Base-by-base conservation (phyloP, 2,797 vertebrate genomes). In the Semotilus atromaculatus region DNA sequence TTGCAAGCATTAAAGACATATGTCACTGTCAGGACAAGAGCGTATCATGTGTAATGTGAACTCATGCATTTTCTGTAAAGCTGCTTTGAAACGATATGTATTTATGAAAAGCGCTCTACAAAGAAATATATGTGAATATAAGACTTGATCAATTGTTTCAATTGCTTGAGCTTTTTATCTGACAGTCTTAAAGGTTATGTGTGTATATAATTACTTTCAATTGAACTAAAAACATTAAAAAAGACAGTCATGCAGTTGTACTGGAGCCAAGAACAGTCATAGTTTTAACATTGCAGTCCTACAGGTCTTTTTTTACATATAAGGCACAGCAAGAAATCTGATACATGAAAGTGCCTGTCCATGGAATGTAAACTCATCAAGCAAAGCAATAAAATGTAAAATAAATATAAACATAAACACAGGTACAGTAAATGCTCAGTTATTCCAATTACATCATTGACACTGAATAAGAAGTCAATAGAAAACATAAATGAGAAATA, bases 331-430 rank as follows among this genome's bases (percentile, higher is more conserved):
- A 73, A 16, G 7, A 73, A 29, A 73, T 29, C 14, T 29, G 43
- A 73, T 18, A 26, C 16, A 9, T 48, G 38, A 19, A 14, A 16
- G n/a, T 10, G 40, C 16, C 40, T 26, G 13, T 72, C n/a, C 14
- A 26, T 29, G 70, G 43, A 72, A 72, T 29, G 43, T 6, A 73
- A 72, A 72, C 70, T 45, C 40, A 45, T 45, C 70, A 72, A 45
- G 70, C 6, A 72, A 34, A 34, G 62, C 3, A 66, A 19, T 66
- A 66, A 66, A 64, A 64, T 64, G 29, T 18, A 1, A 64, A 34
- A 66, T 34, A 66, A 34, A 66, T 31, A 67, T 36, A 67, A 10
- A 21, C 31, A 67, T 36, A 67, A 10, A 21, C 31, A 36, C 3
- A 19, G 29, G 62, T 3, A 18, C 13, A 34, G 18, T 67, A 34